phyloP scores from a whole-genome alignment of 1,140 invertebrate genomes.

The Temnothorax nylanderi region DNA sequence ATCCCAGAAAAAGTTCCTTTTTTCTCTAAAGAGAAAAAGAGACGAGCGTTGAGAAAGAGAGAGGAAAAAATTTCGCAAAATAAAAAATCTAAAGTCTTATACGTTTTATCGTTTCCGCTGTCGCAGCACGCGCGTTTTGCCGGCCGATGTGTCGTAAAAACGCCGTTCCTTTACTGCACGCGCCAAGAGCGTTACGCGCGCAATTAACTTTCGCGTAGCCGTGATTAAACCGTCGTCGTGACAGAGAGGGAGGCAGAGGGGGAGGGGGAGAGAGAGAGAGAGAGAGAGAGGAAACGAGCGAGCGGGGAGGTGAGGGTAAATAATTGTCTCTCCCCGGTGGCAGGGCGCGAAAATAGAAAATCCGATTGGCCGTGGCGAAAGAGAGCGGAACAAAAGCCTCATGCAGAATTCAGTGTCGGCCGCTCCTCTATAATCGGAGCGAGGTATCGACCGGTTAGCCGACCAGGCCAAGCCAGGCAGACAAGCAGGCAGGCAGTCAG shows the following conservation, averaged over 20 bases:
- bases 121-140: neutral
- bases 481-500: slow-evolving; percentile 11
- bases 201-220: slow-evolving; percentile 54
- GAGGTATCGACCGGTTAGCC: slow-evolving; percentile 73
- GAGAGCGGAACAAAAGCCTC: slow-evolving; percentile 76
- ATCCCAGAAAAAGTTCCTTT: neutral
- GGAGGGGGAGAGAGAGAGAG: neutral
- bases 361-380: slow-evolving; percentile 74
- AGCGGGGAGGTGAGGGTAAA: slow-evolving; percentile 32
- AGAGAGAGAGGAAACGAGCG: neutral
- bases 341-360: slow-evolving; percentile 73
- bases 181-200: slow-evolving; percentile 41
- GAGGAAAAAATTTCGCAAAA: neutral
- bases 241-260: neutral
- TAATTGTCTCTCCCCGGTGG: slow-evolving; percentile 51
- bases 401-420: slow-evolving; percentile 78
- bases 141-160: slow-evolving; percentile 9
- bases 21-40: neutral
- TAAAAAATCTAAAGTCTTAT: slow-evolving; percentile 2
- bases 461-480: slow-evolving; percentile 19
- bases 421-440: slow-evolving; percentile 77
- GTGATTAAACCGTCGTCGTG: slow-evolving; percentile 31
- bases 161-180: slow-evolving; percentile 1
- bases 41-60: neutral
- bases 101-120: neutral